phyloP scores from a whole-genome alignment of 2,888 invertebrate genomes.

The Cheilosia scutellata region DNA sequence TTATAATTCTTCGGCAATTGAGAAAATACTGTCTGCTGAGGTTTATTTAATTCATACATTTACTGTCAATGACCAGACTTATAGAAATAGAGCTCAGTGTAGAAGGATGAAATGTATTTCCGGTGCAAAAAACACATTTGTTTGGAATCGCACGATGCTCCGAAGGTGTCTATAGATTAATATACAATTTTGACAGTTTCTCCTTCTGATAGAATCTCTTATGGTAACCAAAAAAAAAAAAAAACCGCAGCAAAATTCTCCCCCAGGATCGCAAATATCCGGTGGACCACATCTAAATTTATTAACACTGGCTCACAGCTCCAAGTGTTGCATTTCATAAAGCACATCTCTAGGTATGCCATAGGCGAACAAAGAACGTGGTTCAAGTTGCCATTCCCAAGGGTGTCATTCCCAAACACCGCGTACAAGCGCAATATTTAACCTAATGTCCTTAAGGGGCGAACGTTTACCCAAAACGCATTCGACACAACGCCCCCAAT shows the following conservation, averaged over 20 bases:
- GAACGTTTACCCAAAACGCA: slow-evolving; percentile 4
- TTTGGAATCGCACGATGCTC: background rate
- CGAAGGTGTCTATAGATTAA: background rate
- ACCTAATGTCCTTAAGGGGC: slow-evolving; percentile 28
- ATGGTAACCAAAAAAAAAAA: background rate
- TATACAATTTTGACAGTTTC: background rate
- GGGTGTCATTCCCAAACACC: slow-evolving; percentile 25
- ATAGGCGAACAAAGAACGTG: slow-evolving; percentile 1
- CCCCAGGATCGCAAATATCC: slow-evolving; percentile 7
- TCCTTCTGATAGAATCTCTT: background rate
- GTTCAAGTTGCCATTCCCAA: slow-evolving; percentile 20
- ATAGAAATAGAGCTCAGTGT: background rate
- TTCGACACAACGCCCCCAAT: slow-evolving; percentile 24
- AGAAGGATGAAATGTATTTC: background rate
- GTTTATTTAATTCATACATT: slow-evolving; percentile 26
- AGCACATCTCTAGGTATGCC: background rate
- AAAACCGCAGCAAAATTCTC: background rate
- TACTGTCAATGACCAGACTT: slow-evolving; percentile 55
- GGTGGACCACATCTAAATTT: slow-evolving; percentile 11
- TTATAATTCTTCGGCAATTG: slow-evolving; percentile 13
- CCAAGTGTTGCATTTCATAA: slow-evolving; percentile 32
- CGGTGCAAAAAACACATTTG: background rate
- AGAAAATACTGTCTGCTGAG: slow-evolving; percentile 12
- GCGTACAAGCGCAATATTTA: slow-evolving; percentile 20
- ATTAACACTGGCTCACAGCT: slow-evolving; percentile 10